Percentiles rank a stretch among this genome's conserved stretches.
phyloP scores from a whole-genome alignment of 1,140 invertebrate genomes.

The Neodiprion fabricii region DNA sequence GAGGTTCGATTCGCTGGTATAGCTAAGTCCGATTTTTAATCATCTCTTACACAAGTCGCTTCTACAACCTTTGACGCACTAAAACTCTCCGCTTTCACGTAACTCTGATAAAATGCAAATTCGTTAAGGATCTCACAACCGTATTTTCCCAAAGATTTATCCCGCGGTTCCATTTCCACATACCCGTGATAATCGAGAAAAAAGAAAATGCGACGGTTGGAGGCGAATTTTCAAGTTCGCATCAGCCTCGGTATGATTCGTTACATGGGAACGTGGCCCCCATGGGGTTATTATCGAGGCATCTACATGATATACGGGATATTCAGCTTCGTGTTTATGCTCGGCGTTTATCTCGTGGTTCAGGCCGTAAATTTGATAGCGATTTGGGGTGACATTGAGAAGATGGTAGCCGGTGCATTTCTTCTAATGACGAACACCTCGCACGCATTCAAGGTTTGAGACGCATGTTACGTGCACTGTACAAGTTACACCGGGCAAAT shows the following conservation, averaged over 20 bases:
- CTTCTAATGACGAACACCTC: conserved; percentile 42
- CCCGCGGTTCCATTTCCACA: too few relatives aligned
- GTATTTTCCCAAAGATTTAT: too few relatives aligned
- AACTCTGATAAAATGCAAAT: too few relatives aligned
- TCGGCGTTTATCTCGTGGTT: conserved; percentile 31
- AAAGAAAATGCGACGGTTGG: conserved; percentile 9
- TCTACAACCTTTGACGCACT: too few relatives aligned
- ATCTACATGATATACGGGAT: conserved; percentile 34
- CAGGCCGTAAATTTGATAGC: conserved; percentile 36
- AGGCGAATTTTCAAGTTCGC: conserved; percentile 38
- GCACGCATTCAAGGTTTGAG: conserved; percentile 39
- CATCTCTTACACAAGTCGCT: too few relatives aligned
- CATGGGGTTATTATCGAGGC: conserved; percentile 15
- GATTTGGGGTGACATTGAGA: conserved; percentile 30
- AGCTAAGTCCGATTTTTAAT: too few relatives aligned
- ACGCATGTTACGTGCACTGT: not conserved
- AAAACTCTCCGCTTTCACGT: too few relatives aligned
- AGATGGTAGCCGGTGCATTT: conserved; percentile 32
- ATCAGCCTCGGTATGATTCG: conserved; percentile 36
- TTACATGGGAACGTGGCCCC: conserved; percentile 42
- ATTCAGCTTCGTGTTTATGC: conserved; percentile 31
- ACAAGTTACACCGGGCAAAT: too few relatives aligned
- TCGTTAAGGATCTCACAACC: too few relatives aligned
- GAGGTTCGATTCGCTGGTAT: too few relatives aligned
- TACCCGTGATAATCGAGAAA: not conserved